Evolutionary conservation across 2,797 vertebrate genomes (phyloP), one percentile per base, ranked within the genome.

Genomic region (Esox lucius): DNA sequence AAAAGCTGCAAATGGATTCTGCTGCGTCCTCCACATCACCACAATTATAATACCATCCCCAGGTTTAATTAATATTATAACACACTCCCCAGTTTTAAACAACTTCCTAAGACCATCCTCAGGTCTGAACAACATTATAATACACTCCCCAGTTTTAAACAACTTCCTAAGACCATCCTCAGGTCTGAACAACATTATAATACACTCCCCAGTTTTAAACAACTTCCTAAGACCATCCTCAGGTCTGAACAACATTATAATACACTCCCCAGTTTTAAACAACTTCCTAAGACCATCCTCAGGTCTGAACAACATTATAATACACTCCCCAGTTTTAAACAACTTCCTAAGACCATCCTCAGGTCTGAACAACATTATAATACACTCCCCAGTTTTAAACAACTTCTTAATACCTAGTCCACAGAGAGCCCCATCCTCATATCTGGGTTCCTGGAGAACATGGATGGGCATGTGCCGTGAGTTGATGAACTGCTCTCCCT

Each of bases 401-500:
- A 7, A n/a, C n/a, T n/a, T 39, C 7, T 3, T 39, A 39, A 3
- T 53, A 53, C 51, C 51, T 53, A n/a, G 15, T 5, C 17, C 1
- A 17, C 51, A 17, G 15, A 5, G 16, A 51, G 0, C 3, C 1
- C 49, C 16, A 16, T n/a, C 35, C 7, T 39, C 51, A 56, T 5
- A 2, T 15, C 24, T 46, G 69, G 48, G 22, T 3, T 9, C 71
- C 49, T 88, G 89, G n/a, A 84, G 84, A 9, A 93, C 91, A 68
- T 91, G 94, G 80, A 92, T 73, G 0, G 96, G 95, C 1, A 95
- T 91, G 86, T 97, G 95, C 62, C 93, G 94, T 84, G 93, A 95
- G 81, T 96, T 97, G 84, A 99, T 96, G 75, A 97, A 95, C 83
- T 98, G 96, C 83, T 99, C 96, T 67, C 97, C 98, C 87, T 98